A percentile compares a stretch with the other conserved stretches of the same genome.
Evolutionary conservation across 2,888 invertebrate genomes (phyloP).

Genomic region (Fissipunctia ypsillon): DNA sequence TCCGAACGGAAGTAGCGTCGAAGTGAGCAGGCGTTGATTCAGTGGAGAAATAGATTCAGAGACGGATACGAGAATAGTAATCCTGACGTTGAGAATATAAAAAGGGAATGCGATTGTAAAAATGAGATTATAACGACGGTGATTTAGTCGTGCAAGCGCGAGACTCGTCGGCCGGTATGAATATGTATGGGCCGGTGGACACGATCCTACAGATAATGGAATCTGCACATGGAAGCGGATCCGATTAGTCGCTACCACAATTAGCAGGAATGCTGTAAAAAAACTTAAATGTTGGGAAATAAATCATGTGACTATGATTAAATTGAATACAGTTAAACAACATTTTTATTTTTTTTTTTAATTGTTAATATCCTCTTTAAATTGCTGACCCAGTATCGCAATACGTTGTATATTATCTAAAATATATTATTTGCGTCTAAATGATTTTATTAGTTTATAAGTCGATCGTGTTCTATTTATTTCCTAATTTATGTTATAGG

Average conservation of each 20-base stretch:
- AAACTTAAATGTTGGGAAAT: conserved; percentile 62
- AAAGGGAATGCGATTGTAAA: conserved; percentile 53
- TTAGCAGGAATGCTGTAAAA: conserved; percentile 76
- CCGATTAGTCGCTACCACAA: conserved; percentile 85
- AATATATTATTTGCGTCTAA: too few relatives aligned
- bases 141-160: conserved; percentile 75
- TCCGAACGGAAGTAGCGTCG: conserved; percentile 82
- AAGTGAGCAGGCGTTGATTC: conserved; percentile 82
- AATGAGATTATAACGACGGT: conserved; percentile 75
- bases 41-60: conserved; percentile 81
- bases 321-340: neutral
- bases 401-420: too few relatives aligned
- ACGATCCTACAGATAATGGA: conserved; percentile 87
- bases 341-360: neutral
- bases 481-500: too few relatives aligned
- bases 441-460: too few relatives aligned
- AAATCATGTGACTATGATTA: neutral
- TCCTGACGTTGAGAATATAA: conserved; percentile 19
- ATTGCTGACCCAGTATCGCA: neutral
- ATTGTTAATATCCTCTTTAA: neutral
- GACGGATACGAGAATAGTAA: conserved; percentile 66
- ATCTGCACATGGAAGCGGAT: conserved; percentile 86
- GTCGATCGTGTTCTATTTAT: too few relatives aligned
- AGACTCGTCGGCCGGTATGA: conserved; percentile 80
- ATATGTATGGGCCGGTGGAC: conserved; percentile 86